These are phyloP conservation scores for Pycnomerus fuliginosus DNA, from an alignment of 2,888 invertebrate species.

Conservation along the genomic window DNA sequence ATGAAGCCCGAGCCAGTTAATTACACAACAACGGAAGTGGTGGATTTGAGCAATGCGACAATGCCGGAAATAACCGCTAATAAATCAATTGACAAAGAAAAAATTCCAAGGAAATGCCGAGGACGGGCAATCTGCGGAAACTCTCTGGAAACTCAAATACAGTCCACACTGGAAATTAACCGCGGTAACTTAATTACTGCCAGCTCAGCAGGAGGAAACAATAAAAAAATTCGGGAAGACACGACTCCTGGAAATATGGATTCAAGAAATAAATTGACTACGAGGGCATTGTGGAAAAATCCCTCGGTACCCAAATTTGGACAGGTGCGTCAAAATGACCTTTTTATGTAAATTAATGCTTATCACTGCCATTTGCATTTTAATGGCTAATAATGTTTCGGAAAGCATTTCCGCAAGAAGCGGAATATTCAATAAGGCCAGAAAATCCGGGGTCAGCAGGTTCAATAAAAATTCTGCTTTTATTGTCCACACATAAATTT, in stretches of 20 bases:
- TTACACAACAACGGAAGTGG: slow-evolving; percentile 17
- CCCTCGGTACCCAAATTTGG: neutral
- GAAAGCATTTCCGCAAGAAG: no score
- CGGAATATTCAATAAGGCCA: no score
- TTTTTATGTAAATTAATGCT: slow-evolving; percentile 3
- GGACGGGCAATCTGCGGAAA: slow-evolving; percentile 4
- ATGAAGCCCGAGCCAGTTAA: slow-evolving; percentile 15
- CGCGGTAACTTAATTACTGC: slow-evolving; percentile 10
- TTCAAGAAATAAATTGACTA: neutral
- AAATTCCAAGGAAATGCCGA: slow-evolving; percentile 6
- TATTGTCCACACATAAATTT: no score
- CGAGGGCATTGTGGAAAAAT: neutral
- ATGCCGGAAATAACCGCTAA: slow-evolving; percentile 2
- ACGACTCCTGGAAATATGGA: neutral
- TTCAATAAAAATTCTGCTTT: no score
- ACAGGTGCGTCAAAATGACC: slow-evolving; percentile 2
- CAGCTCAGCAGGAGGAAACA: slow-evolving; percentile 3
- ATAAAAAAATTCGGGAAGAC: slow-evolving; percentile 8
- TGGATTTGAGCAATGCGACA: slow-evolving; percentile 11
- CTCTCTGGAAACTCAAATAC: no score
- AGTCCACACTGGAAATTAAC: no score
- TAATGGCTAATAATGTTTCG: slow-evolving; percentile 1
- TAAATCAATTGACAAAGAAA: slow-evolving; percentile 13
- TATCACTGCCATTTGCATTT: neutral
- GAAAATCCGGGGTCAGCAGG: no score